phyloP scores from a whole-genome alignment of 2,797 vertebrate species.

The Masticophis lateralis region DNA sequence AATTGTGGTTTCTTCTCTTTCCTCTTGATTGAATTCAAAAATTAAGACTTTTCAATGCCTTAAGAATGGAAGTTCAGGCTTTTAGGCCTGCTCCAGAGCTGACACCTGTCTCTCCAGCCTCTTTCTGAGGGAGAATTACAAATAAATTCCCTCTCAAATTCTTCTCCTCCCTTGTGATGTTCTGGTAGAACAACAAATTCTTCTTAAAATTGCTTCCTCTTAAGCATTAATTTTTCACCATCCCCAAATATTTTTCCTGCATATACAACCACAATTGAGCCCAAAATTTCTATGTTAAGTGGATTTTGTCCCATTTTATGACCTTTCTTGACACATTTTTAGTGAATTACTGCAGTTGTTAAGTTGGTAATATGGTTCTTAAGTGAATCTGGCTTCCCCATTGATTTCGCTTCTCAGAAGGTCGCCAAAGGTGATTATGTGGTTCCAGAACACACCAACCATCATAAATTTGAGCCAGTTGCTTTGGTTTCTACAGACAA shows the following conservation, averaged over 20 bases:
- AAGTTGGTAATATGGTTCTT: neutral
- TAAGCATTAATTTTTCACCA: neutral
- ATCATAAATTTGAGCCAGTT: neutral
- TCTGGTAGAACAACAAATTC: neutral
- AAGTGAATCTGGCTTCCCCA: neutral
- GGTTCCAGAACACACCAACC: neutral
- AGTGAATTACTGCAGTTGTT: neutral
- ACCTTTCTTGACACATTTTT: neutral
- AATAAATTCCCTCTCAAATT: neutral
- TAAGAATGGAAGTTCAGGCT: neutral
- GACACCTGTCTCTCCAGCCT: neutral
- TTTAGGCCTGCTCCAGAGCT: neutral
- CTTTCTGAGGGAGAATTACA: neutral
- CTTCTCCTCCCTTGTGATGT: neutral
- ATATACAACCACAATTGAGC: neutral
- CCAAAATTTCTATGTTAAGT: neutral
- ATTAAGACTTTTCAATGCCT: neutral
- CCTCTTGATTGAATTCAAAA: neutral
- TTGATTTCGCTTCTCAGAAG: neutral
- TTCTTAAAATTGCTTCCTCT: neutral
- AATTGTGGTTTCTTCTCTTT: neutral
- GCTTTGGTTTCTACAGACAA: neutral
- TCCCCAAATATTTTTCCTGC: neutral
- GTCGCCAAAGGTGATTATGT: neutral
- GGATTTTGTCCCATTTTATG: neutral